Conservation (phyloP, 2,113 vertebrate species). For the Hystrix brachyura region DNA sequence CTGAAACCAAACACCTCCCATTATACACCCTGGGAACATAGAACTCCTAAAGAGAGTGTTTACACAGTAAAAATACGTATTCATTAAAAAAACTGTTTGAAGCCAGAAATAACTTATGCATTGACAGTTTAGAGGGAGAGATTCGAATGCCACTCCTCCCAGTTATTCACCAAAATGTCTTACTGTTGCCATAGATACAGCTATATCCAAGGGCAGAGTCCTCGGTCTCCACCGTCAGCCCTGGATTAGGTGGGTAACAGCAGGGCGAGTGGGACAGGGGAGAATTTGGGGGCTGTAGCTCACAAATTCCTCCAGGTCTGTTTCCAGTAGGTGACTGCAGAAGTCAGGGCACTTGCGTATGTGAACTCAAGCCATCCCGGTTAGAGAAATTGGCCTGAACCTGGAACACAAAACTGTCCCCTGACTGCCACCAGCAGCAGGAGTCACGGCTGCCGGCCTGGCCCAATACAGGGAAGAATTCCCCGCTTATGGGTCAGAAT, state of each 20-base stretch:
- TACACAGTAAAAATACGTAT: slow-evolving; percentile 45
- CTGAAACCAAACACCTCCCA: slow-evolving; percentile 60
- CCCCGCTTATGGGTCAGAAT: not conserved
- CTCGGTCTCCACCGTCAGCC: slow-evolving; percentile 59
- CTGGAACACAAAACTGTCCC: not conserved
- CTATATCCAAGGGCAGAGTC: slow-evolving; percentile 69
- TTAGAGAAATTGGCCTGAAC: not conserved
- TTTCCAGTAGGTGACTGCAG: not conserved
- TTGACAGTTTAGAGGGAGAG: slow-evolving; percentile 69
- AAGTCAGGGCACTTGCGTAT: slow-evolving; percentile 10
- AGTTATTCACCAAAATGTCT: slow-evolving; percentile 80
- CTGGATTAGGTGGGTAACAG: fast-evolving
- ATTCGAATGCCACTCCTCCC: slow-evolving; percentile 69
- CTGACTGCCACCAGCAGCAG: no score
- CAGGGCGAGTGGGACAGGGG: not conserved
- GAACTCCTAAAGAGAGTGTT: slow-evolving; percentile 66
- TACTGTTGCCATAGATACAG: slow-evolving; percentile 85
- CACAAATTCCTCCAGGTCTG: not conserved
- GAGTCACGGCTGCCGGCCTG: fast-evolving
- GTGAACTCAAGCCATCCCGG: not conserved
- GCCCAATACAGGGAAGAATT: no score
- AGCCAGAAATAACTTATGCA: slow-evolving; percentile 72
- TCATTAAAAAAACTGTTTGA: slow-evolving; percentile 68
- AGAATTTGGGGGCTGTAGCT: not conserved
- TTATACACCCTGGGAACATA: slow-evolving; percentile 27